phyloP scores from a whole-genome alignment of 2,797 vertebrate species.

The Anabacerthia variegaticeps region DNA sequence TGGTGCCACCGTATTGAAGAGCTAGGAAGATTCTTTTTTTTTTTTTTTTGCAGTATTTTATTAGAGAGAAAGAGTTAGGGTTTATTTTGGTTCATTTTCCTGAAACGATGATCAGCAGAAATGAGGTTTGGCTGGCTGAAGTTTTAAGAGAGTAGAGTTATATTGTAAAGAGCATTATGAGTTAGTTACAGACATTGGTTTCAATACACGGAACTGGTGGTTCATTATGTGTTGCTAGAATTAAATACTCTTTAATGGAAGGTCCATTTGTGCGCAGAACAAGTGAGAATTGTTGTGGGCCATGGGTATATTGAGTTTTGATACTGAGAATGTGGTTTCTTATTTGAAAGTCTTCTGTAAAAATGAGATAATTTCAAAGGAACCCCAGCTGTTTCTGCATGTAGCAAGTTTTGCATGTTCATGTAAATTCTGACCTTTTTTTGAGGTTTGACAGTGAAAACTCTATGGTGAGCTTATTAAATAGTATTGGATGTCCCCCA shows the following conservation, averaged over 20 bases:
- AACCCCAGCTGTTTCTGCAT: background rate
- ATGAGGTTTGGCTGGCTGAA: background rate
- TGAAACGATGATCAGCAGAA: background rate
- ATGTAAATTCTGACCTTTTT: background rate
- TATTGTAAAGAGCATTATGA: background rate
- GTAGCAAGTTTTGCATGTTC: background rate
- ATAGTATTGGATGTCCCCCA: background rate
- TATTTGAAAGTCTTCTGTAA: background rate
- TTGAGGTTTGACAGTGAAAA: background rate
- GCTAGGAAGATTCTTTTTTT: background rate
- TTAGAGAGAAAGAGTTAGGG: background rate
- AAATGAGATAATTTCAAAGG: background rate
- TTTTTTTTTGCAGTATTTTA: background rate
- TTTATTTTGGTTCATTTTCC: background rate
- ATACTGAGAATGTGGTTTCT: background rate
- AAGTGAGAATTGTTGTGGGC: background rate
- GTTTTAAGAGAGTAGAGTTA: background rate
- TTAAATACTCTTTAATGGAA: background rate
- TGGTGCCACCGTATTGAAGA: background rate
- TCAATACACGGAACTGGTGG: background rate
- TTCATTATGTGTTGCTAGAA: background rate
- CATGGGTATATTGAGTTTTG: background rate
- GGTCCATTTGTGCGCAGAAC: background rate
- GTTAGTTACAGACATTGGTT: background rate
- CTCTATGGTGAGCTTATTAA: background rate